Evolutionary conservation across 2,113 vertebrate species (phyloP).

Genomic region (Misgurnus mizolepis): DNA sequence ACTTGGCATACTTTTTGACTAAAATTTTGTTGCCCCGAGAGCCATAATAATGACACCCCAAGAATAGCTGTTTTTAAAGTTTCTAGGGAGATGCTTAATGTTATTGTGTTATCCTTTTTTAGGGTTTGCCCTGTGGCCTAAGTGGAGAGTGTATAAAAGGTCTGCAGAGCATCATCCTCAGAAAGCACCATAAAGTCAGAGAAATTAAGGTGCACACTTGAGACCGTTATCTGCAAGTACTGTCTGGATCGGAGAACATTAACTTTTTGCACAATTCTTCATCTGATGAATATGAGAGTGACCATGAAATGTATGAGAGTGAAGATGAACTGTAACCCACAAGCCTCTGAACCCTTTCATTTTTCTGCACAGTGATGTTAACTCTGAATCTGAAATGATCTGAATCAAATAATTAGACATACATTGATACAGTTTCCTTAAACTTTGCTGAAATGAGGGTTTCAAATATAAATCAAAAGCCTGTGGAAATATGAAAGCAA

Average conservation of each 20-base stretch:
- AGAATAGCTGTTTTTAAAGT: background rate
- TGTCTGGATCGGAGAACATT: background rate
- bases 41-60: background rate
- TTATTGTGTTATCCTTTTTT: background rate
- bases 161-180: background rate
- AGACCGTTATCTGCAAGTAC: constrained; percentile 12
- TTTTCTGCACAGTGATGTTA: too few relatives aligned
- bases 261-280: background rate
- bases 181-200: background rate
- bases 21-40: background rate
- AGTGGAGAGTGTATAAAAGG: constrained; percentile 4
- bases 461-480: too few relatives aligned
- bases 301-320: background rate
- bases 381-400: too few relatives aligned
- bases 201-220: background rate
- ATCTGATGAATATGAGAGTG: constrained; percentile 6
- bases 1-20: background rate
- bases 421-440: too few relatives aligned
- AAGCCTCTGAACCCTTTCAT: background rate
- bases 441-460: too few relatives aligned
- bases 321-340: background rate
- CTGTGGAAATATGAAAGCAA: too few relatives aligned
- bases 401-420: too few relatives aligned
- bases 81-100: background rate
- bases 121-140: background rate